phyloP scores from a whole-genome alignment of 2,113 vertebrate genomes.

The Phainopepla nitens region DNA sequence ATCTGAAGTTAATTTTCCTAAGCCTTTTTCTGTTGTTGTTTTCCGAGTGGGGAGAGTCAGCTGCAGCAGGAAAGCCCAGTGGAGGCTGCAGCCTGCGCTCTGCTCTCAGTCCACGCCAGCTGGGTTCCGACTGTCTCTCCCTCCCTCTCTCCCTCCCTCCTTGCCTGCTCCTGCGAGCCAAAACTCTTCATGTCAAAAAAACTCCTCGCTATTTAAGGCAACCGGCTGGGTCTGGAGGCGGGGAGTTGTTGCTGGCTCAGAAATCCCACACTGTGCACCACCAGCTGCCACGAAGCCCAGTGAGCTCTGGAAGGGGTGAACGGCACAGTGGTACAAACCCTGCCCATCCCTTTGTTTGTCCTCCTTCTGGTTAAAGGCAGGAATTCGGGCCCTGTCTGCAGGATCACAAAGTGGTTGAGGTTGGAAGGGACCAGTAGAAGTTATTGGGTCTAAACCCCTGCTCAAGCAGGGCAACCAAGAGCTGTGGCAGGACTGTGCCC shows the following conservation, averaged over 20 bases:
- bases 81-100: neutral
- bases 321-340: fast-evolving
- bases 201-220: slow-evolving; percentile 45
- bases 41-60: neutral
- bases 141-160: neutral
- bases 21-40: neutral
- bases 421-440: neutral
- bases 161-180: fast-evolving
- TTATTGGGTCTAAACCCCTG: neutral
- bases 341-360: neutral
- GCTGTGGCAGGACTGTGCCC: neutral
- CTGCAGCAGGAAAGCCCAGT: slow-evolving; percentile 29
- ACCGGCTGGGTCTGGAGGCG: neutral
- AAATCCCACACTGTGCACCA: neutral
- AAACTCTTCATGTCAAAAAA: neutral
- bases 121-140: neutral
- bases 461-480: neutral
- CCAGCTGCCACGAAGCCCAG: neutral
- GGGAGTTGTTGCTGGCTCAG: neutral
- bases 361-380: neutral
- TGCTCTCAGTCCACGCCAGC: neutral
- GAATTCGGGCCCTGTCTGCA: neutral
- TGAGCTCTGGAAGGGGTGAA: neutral
- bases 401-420: neutral
- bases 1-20: slow-evolving; percentile 14